These are phyloP conservation scores for Pseudorhombus dupliciocellatus DNA, from an alignment of 2,113 vertebrate genomes.

Conservation along the genomic window DNA sequence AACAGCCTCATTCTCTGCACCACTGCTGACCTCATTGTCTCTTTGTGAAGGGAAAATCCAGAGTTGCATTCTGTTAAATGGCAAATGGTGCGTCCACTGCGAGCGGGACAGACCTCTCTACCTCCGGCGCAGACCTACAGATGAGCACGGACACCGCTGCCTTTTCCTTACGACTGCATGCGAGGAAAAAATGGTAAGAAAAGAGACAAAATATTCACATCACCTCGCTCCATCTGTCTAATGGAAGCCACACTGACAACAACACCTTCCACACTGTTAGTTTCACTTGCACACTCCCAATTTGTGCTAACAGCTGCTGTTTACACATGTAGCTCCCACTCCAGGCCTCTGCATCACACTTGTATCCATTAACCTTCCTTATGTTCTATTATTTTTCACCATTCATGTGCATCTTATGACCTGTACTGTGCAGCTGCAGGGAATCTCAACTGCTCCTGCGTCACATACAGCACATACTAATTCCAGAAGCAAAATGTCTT, in stretches of 20 bases:
- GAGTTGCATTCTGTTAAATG: slow-evolving; percentile 83
- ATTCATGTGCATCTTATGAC: slow-evolving; percentile 13
- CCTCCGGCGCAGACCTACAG: slow-evolving; percentile 51
- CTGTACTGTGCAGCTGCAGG: slow-evolving; percentile 1
- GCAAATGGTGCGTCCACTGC: slow-evolving; percentile 65
- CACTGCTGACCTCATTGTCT: slow-evolving; percentile 85
- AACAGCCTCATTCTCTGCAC: slow-evolving; percentile 82
- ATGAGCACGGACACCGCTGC: slow-evolving; percentile 58
- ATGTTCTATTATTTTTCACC: not conserved
- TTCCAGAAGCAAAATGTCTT: slow-evolving; percentile 12
- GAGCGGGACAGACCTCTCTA: slow-evolving; percentile 52
- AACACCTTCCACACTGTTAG: slow-evolving; percentile 7
- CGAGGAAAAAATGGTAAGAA: slow-evolving; percentile 76
- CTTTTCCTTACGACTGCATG: slow-evolving; percentile 25
- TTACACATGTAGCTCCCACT: not conserved
- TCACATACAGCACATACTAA: not conserved
- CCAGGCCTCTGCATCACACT: slow-evolving; percentile 1
- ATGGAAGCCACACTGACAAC: slow-evolving; percentile 1
- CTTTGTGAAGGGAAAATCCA: slow-evolving; percentile 81
- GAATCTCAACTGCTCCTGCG: not conserved
- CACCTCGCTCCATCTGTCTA: slow-evolving; percentile 32
- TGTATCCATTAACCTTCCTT: slow-evolving; percentile 1
- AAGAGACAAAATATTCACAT: slow-evolving; percentile 6
- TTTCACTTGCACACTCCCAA: not conserved
- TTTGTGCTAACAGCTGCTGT: slow-evolving; percentile 28